phyloP scores from a whole-genome alignment of 2,888 invertebrate species.

The Calameuta filiformis region DNA sequence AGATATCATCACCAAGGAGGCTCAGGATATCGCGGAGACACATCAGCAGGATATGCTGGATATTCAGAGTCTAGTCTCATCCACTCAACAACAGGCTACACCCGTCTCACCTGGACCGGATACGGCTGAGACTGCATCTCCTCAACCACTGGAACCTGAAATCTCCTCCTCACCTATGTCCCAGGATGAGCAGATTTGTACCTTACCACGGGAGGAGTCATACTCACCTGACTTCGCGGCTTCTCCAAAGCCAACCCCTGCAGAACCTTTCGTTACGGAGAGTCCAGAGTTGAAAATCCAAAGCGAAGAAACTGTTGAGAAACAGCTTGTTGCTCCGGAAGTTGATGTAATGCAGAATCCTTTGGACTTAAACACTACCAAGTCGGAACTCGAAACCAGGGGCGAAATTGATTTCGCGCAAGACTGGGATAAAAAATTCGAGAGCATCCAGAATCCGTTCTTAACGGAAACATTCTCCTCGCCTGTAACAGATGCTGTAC shows the following conservation, averaged over 20 bases:
- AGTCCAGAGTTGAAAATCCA: not conserved
- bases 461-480: not conserved
- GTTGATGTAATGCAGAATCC: slow-evolving; percentile 28
- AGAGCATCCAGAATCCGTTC: not conserved
- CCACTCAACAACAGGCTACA: not conserved
- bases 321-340: slow-evolving; percentile 7
- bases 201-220: not conserved
- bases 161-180: not conserved
- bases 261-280: not conserved
- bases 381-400: not conserved
- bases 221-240: not conserved
- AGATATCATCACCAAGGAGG: not conserved
- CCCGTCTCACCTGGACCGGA: not conserved
- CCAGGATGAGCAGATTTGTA: not conserved
- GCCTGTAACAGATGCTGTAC: not conserved
- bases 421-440: not conserved
- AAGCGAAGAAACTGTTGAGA: not conserved
- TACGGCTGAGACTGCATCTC: not conserved
- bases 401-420: not conserved
- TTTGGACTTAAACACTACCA: slow-evolving; percentile 6
- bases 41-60: not conserved
- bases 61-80: not conserved
- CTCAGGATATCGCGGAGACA: not conserved
- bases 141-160: not conserved
- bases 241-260: not conserved